Base-by-base conservation (phyloP, 1,140 invertebrate species). In the Medauroidea extradentata region DNA sequence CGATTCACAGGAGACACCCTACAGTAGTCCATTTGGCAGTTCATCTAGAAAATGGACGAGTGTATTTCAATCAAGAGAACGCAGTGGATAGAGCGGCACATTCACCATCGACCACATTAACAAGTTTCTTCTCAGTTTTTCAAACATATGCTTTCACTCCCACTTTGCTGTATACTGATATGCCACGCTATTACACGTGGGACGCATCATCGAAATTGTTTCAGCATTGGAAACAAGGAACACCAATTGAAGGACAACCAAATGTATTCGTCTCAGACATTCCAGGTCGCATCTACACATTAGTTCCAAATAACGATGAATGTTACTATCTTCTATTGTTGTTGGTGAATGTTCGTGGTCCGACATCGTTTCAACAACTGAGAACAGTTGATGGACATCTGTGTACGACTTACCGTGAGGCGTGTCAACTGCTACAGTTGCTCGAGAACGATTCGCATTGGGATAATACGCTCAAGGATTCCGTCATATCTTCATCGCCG, bases 151-250 rank as follows among this genome's bases (percentile, higher is more conserved):
- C 54, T 25, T 75, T 75, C 64, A 70, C 69, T 57, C 53, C 60
- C 55, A 72, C 69, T 53, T 63, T 76, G 57, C 59, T 75, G 1
- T 75, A 76, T 65, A 49, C 55, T 52, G 66, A 76, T 53, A 64
- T 75, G 34, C 73, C 70, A 50, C 42, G 27, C 11, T 76, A 73
- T 67, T 75, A 66, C 60, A 73, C 67, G 59, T 76, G 73, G 70
- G 64, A 68, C 53, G 51, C 46, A 61, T 61, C 61, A 61, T 57
- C 54, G 44, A 70, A 68, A 60, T 43, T 49, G 59, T 67, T 59
- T 41, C 25, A 61, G 19, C 66, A 59, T 43, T 62, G 67, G 1
- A 70, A 69, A 62, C 63, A 66, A 66, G 69, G 67, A n/a, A 59
- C 42, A 41, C 55, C 58, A 66, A 65, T 71, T 65, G 51, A 56